These are phyloP conservation scores for Varanus salvator DNA, from an alignment of 2,113 vertebrate species.

Conservation along the genomic window DNA sequence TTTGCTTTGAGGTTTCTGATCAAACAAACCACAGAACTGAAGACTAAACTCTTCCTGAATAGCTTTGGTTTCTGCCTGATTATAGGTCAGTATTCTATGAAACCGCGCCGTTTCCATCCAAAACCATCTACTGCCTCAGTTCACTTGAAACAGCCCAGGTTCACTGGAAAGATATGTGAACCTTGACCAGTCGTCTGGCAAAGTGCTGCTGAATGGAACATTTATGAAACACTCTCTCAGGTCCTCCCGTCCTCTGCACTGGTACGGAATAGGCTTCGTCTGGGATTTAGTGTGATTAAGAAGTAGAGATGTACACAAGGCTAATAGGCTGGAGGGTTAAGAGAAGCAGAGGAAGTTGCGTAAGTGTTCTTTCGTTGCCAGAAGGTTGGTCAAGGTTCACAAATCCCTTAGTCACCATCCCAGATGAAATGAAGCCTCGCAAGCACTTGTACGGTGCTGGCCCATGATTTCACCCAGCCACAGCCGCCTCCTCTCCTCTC, in stretches of 20 bases:
- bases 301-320: neutral
- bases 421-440: neutral
- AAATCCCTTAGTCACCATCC: neutral
- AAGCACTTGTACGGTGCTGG: neutral
- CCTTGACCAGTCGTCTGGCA: conserved; percentile 15
- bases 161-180: conserved; percentile 43
- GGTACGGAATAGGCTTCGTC: neutral
- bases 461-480: neutral
- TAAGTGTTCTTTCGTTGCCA: neutral
- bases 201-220: conserved; percentile 1
- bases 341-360: neutral
- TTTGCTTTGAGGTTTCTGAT: conserved; percentile 50
- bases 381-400: neutral
- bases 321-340: neutral
- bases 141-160: conserved; percentile 39
- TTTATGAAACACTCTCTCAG: conserved; percentile 17
- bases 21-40: conserved; percentile 37
- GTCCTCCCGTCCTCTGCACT: neutral
- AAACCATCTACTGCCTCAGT: conserved; percentile 20
- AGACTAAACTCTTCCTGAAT: conserved; percentile 44
- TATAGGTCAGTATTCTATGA: conserved; percentile 32
- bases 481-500: neutral
- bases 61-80: conserved; percentile 33
- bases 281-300: neutral
- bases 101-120: conserved; percentile 39